Percentiles rank a stretch among this genome's conserved stretches.
Evolutionary conservation across 2,888 invertebrate genomes (phyloP).

Genomic region (Orgyia antiqua): DNA sequence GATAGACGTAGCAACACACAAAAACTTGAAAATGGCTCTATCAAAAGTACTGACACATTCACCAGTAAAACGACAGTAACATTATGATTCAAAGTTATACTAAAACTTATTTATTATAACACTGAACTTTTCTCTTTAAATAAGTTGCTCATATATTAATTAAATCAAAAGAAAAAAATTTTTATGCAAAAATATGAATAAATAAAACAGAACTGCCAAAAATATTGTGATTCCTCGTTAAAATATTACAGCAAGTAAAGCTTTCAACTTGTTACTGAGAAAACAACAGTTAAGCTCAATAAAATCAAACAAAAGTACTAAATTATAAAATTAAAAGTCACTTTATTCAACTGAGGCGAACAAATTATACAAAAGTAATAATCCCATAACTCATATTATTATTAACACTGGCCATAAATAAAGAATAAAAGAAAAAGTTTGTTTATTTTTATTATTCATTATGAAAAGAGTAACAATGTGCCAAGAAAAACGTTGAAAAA

Average conservation of each 20-base stretch:
- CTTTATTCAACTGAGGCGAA: slow-evolving; percentile 44
- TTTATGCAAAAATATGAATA: too few species aligned
- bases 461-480: slow-evolving; percentile 37
- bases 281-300: slow-evolving; percentile 25
- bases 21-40: too few species aligned
- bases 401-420: slow-evolving; percentile 47
- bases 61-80: too few species aligned
- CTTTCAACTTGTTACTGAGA: slow-evolving; percentile 31
- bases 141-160: too few species aligned
- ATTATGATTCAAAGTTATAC: too few species aligned
- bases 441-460: slow-evolving; percentile 34
- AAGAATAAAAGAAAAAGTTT: slow-evolving; percentile 33
- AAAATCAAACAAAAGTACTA: slow-evolving; percentile 55
- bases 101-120: too few species aligned
- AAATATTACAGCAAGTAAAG: slow-evolving; percentile 24
- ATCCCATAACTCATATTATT: slow-evolving; percentile 52
- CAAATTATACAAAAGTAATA: slow-evolving; percentile 55
- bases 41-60: too few species aligned
- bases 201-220: slow-evolving; percentile 18
- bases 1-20: too few species aligned
- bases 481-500: slow-evolving; percentile 38
- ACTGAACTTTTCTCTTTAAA: too few species aligned
- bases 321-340: slow-evolving; percentile 56
- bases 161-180: too few species aligned
- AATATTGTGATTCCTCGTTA: slow-evolving; percentile 25